Evolutionary conservation across 2,888 invertebrate genomes (phyloP), one percentile per base, ranked within the genome.

Genomic region (Acanthosoma haemorrhoidale): DNA sequence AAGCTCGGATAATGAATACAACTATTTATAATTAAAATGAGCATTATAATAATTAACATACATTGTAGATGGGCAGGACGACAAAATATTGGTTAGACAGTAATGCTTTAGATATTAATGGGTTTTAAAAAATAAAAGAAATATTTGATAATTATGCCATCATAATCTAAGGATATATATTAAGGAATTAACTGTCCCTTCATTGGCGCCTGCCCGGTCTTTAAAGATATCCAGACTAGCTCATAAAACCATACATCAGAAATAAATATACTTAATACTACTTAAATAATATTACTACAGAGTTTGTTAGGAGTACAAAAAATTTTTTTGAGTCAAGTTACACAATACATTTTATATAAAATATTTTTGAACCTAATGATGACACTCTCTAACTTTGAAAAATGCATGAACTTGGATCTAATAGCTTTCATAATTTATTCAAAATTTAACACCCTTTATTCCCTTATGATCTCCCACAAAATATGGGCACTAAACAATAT

Each of bases 141-240:
- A 51, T 51, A 25, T 25, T 43, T 51, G 2, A 6, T n/a, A 29
- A 18, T n/a, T 25, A n/a, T 51, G 25, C 25, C n/a, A n/a, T 25
- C n/a, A n/a, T n/a, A n/a, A 25, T 25, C 25, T 25, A 51, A 25
- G 2, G n/a, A 6, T 25, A 5, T 43, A 3, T 2, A 3, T n/a
- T n/a, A n/a, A 8, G 25, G n/a, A 13, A 51, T 25, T 51, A 8
- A 51, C 51, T 51, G 51, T 51, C 51, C 29, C 21, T 51, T 51
- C 51, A 25, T 51, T 18, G n/a, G 9, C 25, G 9, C 67, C 67
- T 57, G 67, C 57, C 60, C 43, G 4, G 41, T 61, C 31, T 34
- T 34, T 39, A 66, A 43, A 32, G 16, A 68, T 68, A 59, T 57
- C 59, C 59, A 59, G 68, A 68, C 68, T 68, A 68, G 68, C 68